Conservation (phyloP, 2,113 vertebrate species). For the Rhinopithecus roxellana region DNA sequence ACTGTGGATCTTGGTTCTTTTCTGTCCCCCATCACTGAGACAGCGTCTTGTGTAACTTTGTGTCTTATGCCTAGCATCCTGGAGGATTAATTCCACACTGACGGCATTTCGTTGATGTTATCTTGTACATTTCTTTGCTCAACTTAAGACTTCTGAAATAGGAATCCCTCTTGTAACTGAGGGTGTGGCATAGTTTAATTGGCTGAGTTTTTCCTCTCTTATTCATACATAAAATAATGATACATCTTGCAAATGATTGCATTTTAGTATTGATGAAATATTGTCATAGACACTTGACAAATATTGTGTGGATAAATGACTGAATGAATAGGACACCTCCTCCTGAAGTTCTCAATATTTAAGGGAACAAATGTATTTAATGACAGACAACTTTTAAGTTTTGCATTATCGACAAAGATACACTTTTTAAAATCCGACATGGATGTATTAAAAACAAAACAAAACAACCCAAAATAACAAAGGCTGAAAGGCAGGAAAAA, state of each 20-base stretch:
- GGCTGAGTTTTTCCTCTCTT: not conserved
- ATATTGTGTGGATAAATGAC: not conserved
- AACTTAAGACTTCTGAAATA: not conserved
- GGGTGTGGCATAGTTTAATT: not conserved
- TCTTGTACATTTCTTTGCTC: not conserved
- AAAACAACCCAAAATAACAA: not conserved
- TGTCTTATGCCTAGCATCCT: not conserved
- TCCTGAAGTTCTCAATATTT: not conserved
- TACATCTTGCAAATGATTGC: not conserved
- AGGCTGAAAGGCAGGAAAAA: not conserved
- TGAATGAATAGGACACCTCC: not conserved
- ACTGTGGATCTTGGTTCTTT: not conserved
- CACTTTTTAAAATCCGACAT: not conserved
- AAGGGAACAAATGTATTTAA: not conserved
- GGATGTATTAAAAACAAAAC: not conserved
- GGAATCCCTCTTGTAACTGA: not conserved
- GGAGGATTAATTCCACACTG: not conserved
- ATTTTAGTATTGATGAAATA: slow-evolving; percentile 24
- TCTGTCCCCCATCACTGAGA: not conserved
- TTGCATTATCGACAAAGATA: not conserved
- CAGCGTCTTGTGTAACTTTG: not conserved
- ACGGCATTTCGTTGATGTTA: not conserved
- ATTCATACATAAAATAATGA: not conserved
- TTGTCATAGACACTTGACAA: not conserved
- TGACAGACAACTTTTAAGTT: not conserved